These are phyloP conservation scores for Tanypteryx hageni DNA, from an alignment of 2,888 invertebrate genomes.

Conservation along the genomic window DNA sequence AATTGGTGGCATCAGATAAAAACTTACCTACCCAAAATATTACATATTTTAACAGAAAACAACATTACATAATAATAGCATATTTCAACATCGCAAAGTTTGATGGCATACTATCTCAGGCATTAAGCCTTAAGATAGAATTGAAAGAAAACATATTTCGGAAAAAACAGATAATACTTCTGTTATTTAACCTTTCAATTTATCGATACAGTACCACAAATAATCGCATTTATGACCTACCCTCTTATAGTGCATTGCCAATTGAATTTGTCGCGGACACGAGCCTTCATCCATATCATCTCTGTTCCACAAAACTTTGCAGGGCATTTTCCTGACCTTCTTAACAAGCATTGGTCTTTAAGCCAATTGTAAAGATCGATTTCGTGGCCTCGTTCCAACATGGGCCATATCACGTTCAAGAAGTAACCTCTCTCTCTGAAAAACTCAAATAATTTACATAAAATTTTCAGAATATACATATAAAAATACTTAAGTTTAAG, in stretches of 20 bases:
- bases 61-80: too few relatives aligned
- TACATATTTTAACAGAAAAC: too few relatives aligned
- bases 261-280: constrained; percentile 54
- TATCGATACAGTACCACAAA: too few relatives aligned
- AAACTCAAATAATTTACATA: neutral
- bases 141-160: too few relatives aligned
- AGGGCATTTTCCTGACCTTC: constrained; percentile 46
- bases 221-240: neutral
- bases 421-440: constrained; percentile 30
- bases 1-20: too few relatives aligned
- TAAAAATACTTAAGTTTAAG: neutral
- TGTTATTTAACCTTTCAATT: too few relatives aligned
- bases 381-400: constrained; percentile 34
- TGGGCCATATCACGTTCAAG: neutral
- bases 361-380: constrained; percentile 46
- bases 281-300: constrained; percentile 48
- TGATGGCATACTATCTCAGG: too few relatives aligned
- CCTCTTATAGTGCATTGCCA: constrained; percentile 22
- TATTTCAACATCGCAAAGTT: too few relatives aligned
- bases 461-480: neutral
- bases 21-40: too few relatives aligned
- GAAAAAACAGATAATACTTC: too few relatives aligned
- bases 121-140: too few relatives aligned
- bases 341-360: constrained; percentile 13
- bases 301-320: constrained; percentile 26